phyloP scores from a whole-genome alignment of 2,888 invertebrate genomes.

The Sialis fuliginosa region DNA sequence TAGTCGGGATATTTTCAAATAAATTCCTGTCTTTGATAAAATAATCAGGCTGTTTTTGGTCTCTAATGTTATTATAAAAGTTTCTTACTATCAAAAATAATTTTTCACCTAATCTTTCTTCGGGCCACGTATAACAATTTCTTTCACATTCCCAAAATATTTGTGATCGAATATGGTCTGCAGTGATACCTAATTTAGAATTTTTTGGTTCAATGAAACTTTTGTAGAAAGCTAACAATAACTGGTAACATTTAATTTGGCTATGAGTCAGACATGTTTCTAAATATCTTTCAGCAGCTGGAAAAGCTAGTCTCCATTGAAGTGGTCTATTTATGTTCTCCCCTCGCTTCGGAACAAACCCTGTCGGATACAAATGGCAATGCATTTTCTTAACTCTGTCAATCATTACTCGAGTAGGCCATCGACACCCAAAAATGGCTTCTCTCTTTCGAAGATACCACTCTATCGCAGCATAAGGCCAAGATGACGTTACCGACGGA shows the following conservation, averaged over 20 bases:
- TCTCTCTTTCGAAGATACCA: conserved; percentile 43
- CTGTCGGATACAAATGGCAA: conserved; percentile 52
- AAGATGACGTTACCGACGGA: conserved; percentile 49
- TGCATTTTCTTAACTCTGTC: conserved; percentile 45
- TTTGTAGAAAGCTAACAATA: conserved; percentile 50
- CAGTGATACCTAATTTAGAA: conserved; percentile 42
- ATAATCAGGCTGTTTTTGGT: conserved; percentile 47
- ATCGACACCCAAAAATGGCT: conserved; percentile 26
- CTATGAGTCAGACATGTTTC: conserved; percentile 52
- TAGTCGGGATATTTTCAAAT: conserved; percentile 49
- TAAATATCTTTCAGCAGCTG: conserved; percentile 56
- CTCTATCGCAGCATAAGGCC: conserved; percentile 54
- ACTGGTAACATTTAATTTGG: conserved; percentile 52
- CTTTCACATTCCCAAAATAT: conserved; percentile 63
- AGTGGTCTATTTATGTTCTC: conserved; percentile 41
- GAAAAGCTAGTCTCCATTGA: conserved; percentile 66
- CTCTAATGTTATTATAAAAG: conserved; percentile 42
- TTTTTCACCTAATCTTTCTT: conserved; percentile 52
- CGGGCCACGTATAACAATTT: conserved; percentile 52
- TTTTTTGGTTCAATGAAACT: conserved; percentile 50
- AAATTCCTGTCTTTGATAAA: conserved; percentile 57
- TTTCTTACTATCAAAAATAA: conserved; percentile 41
- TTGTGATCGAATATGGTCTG: conserved; percentile 53
- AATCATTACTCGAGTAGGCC: conserved; percentile 52
- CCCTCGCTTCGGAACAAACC: conserved; percentile 43